Percentiles rank a stretch among this genome's conserved stretches.
These are phyloP conservation scores for Macrobrachium rosenbergii DNA, from an alignment of 1,140 invertebrate species.

Conservation along the genomic window DNA sequence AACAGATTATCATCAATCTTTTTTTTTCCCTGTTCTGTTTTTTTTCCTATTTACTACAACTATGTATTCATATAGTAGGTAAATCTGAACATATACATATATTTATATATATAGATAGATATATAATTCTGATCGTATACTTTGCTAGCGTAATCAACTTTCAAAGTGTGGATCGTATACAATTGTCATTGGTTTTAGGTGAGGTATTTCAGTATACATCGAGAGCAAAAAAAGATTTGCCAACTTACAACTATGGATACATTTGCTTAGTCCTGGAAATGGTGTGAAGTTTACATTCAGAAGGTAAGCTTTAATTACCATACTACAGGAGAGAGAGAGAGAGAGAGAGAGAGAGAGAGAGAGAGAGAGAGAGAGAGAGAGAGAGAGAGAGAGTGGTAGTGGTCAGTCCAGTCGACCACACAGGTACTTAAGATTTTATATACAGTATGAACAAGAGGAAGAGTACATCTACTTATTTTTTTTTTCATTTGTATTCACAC, in stretches of 20 bases:
- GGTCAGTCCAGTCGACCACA: too few relatives aligned
- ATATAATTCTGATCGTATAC: slow-evolving; percentile 44
- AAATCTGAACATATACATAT: slow-evolving; percentile 32
- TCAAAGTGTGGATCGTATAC: slow-evolving; percentile 43
- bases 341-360: background rate
- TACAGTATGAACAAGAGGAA: background rate
- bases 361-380: background rate
- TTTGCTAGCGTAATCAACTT: slow-evolving; percentile 39
- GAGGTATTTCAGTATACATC: slow-evolving; percentile 54
- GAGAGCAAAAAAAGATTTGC: slow-evolving; percentile 37
- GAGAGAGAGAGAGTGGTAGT: background rate
- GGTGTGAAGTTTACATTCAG: slow-evolving; percentile 6
- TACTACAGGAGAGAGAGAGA: background rate
- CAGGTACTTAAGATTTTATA: background rate
- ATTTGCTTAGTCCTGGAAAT: slow-evolving; percentile 45
- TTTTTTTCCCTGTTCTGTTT: background rate
- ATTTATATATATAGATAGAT: slow-evolving; percentile 23
- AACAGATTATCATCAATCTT: slow-evolving; percentile 3
- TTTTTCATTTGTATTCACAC: too few relatives aligned
- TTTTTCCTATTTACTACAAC: slow-evolving; percentile 25
- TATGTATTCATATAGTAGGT: slow-evolving; percentile 43
- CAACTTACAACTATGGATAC: slow-evolving; percentile 55
- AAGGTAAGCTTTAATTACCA: slow-evolving; percentile 42
- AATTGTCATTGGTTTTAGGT: slow-evolving; percentile 36
- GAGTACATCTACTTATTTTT: too few relatives aligned